Base-by-base conservation (phyloP, 2,113 vertebrate species). In the Lasiurus cinereus region DNA sequence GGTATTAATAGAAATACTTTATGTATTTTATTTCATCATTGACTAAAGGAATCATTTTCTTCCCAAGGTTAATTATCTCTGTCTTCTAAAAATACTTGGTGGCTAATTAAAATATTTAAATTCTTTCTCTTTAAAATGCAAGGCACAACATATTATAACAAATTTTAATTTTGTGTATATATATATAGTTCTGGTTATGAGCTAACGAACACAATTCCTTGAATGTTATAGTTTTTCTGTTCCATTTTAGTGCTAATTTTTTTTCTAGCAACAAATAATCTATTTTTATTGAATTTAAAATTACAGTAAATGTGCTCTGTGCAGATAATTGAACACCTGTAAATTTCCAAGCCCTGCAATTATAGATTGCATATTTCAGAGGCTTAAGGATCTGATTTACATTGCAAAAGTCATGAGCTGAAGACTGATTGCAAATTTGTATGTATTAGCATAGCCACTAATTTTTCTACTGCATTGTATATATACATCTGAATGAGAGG, bases 301-400 rank as follows among this genome's bases (percentile, higher is more conserved):
- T 95, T 73, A 52, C 21, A 86, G 56, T 94, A 82, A 95, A 93
- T 96, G 88, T 95, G 78, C 80, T 88, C 56, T 64, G 19, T 76
- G 70, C 27, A 96, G 96, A 95, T 95, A 96, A 96, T 94, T 92
- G 94, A 93, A 79, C 83, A 95, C 85, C 90, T 94, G 89, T 91
- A 84, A 93, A 95, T 94, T 94, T 48, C 56, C 46, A 54, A 82
- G 78, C 73, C 21, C 21, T 87, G 13, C 10, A 83, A 31, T 72
- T 79, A 48, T 83, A 90, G 88, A 83, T 77, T 92, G 83, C 39
- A 14, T 88, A 88, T 80, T n/a, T 93, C 83, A 93, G 48, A 85
- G 77, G 82, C 74, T 90, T 88, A 90, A 72, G 82, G 69, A 79
- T 77, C 73, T 95, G 50, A 93, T 92, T 82, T 85, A 33, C 76